Conservation (phyloP, 2,113 vertebrate genomes). For the human region DNA sequence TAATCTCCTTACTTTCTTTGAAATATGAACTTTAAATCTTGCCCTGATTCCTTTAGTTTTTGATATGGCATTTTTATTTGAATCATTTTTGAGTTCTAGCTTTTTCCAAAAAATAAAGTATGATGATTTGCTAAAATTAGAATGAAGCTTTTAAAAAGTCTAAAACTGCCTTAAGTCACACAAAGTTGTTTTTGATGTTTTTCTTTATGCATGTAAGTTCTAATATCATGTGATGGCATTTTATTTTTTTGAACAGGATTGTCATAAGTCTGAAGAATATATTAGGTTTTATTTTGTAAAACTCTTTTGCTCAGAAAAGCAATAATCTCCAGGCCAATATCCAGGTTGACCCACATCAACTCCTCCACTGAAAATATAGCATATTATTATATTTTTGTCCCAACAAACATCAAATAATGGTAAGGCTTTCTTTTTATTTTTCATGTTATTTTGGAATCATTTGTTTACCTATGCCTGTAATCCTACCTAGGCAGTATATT, state of each 20-base stretch:
- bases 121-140: conserved; percentile 58
- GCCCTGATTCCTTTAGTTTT: conserved; percentile 69
- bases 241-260: background rate
- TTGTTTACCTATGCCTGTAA: background rate
- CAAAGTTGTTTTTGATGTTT: conserved; percentile 34
- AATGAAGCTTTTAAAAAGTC: conserved; percentile 31
- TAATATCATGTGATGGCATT: background rate
- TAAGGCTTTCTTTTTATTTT: background rate
- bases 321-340: background rate
- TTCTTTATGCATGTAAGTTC: background rate
- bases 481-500: background rate
- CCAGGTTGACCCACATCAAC: background rate
- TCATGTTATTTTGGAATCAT: background rate
- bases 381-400: background rate
- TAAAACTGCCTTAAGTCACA: conserved; percentile 19
- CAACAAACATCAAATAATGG: background rate
- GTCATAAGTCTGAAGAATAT: background rate
- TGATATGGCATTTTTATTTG: conserved; percentile 66
- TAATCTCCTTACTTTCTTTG: conserved; percentile 78
- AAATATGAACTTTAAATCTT: conserved; percentile 77
- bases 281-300: background rate
- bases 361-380: background rate
- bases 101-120: conserved; percentile 27
- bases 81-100: conserved; percentile 64
- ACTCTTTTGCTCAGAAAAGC: background rate